Evolutionary conservation across 2,113 vertebrate genomes (phyloP), one percentile per base, ranked within the genome.

Genomic region (Equus quagga): DNA sequence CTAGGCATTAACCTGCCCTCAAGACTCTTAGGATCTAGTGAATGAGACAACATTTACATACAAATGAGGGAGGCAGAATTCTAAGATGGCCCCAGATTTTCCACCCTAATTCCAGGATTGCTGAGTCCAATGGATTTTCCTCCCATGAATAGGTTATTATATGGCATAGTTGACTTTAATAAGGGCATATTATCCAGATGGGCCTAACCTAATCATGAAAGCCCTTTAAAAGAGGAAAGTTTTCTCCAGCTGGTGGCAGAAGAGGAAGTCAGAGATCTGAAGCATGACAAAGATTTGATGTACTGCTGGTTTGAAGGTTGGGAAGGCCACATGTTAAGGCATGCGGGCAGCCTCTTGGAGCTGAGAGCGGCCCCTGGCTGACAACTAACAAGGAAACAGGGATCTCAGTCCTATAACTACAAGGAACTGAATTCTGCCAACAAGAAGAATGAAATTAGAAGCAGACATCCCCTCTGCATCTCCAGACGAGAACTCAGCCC

Each of bases 41-140:
- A 96, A 60, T 67, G 15, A 95, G 69, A 62, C 84, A 83, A 93
- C 92, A 92, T 14, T 81, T 17, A 75, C 28, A 92, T 33, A 60
- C 3, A 78, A 83, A 88, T 28, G 46, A 23, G 24, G 54, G 41
- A 81, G 58, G 54, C 54, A 93, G 67, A 89, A 73, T 23, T 83
- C 49, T 90, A 62, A 90, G 6, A 64, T 56, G 18, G 33, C 12
- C 51, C 33, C 60, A 89, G 49, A 87, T 78, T 81, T 80, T 69
- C 31, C 18, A 49, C 13, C 24, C 44, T 60, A 78, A 91, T 73
- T 44, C 72, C 56, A 86, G 70, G 46, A 76, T 81, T 84, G 24
- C 49, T 86, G 51, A 65, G 13, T 79, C 69, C 14, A 33, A 89
- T 51, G 13, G 65, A 70, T 80, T 92, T 96, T 85, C 70, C 11